These are phyloP conservation scores for Accipiter cooperii DNA, from an alignment of 2,113 vertebrate genomes.

Conservation along the genomic window DNA sequence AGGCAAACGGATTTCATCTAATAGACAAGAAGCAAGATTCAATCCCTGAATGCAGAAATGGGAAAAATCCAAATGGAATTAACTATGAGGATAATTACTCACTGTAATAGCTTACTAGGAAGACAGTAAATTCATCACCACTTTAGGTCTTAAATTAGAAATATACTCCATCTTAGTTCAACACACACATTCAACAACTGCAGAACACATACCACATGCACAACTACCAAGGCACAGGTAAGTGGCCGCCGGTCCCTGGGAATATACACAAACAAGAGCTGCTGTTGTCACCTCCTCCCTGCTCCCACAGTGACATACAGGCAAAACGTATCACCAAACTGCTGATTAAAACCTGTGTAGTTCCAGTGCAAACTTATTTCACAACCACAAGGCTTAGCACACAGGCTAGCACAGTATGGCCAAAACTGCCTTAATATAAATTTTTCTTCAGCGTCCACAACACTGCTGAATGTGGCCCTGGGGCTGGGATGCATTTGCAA, in stretches of 20 bases:
- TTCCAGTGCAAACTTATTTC: not conserved
- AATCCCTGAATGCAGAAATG: not conserved
- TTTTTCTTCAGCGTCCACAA: not conserved
- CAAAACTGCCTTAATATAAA: not conserved
- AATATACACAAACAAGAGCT: not conserved
- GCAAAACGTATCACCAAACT: fast-evolving
- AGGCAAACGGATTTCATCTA: not conserved
- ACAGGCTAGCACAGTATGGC: not conserved
- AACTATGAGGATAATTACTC: not conserved
- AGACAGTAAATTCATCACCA: not conserved
- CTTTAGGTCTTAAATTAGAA: not conserved
- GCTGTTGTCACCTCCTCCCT: not conserved
- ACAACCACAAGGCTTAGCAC: not conserved
- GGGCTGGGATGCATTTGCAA: not conserved
- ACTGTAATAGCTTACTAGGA: not conserved
- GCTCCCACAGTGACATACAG: not conserved
- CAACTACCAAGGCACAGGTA: not conserved
- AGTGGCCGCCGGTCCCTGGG: not conserved
- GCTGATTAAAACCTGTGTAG: not conserved
- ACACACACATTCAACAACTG: not conserved
- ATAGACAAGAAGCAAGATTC: not conserved
- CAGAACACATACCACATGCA: not conserved
- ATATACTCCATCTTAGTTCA: not conserved
- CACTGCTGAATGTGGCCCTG: not conserved
- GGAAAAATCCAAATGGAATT: slow-evolving; percentile 6